These are phyloP conservation scores for Carposina sasakii DNA, from an alignment of 1,140 invertebrate species.

Conservation along the genomic window DNA sequence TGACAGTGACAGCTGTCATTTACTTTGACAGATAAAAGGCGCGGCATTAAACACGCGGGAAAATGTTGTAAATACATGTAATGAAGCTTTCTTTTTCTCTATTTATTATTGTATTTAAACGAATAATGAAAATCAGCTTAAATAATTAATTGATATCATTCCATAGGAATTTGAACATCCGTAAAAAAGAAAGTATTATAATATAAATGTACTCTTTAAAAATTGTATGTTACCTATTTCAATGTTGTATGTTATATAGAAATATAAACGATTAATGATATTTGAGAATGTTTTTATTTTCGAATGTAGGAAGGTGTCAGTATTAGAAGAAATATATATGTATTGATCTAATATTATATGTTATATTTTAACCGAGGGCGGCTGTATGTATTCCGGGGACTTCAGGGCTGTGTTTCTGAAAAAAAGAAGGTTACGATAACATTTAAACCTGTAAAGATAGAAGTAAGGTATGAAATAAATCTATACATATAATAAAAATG, in stretches of 20 bases:
- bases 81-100: constrained; percentile 45
- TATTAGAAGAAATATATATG: constrained; percentile 66
- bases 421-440: too few relatives aligned
- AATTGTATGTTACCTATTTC: constrained; percentile 67
- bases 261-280: constrained; percentile 57
- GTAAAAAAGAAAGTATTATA: constrained; percentile 46
- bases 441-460: too few relatives aligned
- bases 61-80: constrained; percentile 49
- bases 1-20: constrained; percentile 16
- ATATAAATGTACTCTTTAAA: constrained; percentile 39
- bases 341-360: constrained; percentile 41
- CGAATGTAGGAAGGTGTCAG: constrained; percentile 39
- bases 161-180: constrained; percentile 50
- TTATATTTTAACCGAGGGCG: constrained; percentile 39
- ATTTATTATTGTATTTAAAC: constrained; percentile 23
- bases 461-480: too few relatives aligned
- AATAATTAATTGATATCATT: constrained; percentile 70
- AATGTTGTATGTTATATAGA: constrained; percentile 68
- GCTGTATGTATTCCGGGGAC: constrained; percentile 19
- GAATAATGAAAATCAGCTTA: constrained; percentile 49
- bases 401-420: constrained; percentile 31
- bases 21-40: constrained; percentile 26
- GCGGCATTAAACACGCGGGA: constrained; percentile 21
- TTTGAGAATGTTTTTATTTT: constrained; percentile 54
- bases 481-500: constrained; percentile 2